These are phyloP conservation scores for Osmoderma eremita DNA, from an alignment of 2,888 invertebrate species.

Conservation along the genomic window DNA sequence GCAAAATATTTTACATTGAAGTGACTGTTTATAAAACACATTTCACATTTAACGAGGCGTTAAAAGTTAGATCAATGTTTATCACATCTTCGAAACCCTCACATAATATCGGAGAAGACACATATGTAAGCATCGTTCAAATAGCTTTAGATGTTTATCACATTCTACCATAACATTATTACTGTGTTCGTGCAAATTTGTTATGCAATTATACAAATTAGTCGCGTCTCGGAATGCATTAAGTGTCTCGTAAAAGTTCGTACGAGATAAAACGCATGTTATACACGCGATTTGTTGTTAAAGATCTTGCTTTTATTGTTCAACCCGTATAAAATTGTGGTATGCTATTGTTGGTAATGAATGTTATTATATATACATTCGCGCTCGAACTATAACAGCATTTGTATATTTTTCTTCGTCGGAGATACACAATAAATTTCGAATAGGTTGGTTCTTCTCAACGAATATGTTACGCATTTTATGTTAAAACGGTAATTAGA, in stretches of 20 bases:
- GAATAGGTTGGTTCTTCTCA: conserved; percentile 5
- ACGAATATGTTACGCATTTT: conserved; percentile 5
- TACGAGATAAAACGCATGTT: neutral
- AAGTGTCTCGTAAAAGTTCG: neutral
- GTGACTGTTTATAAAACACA: no score
- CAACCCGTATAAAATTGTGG: neutral
- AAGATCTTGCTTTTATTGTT: neutral
- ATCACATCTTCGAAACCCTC: no score
- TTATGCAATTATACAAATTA: neutral
- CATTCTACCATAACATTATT: no score
- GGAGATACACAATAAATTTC: conserved; percentile 6
- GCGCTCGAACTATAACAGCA: neutral
- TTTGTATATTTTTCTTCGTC: conserved; percentile 17
- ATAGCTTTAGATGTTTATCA: no score
- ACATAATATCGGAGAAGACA: no score
- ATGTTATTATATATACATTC: neutral
- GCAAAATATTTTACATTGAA: no score
- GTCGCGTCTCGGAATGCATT: neutral
- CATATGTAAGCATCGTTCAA: no score
- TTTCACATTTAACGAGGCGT: no score
- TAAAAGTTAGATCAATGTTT: no score
- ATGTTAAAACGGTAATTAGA: conserved; percentile 20
- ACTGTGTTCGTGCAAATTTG: neutral
- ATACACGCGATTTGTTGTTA: neutral
- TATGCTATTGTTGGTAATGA: conserved; percentile 3